These are phyloP conservation scores for Eristalis pertinax DNA, from an alignment of 2,888 invertebrate genomes.

Conservation along the genomic window DNA sequence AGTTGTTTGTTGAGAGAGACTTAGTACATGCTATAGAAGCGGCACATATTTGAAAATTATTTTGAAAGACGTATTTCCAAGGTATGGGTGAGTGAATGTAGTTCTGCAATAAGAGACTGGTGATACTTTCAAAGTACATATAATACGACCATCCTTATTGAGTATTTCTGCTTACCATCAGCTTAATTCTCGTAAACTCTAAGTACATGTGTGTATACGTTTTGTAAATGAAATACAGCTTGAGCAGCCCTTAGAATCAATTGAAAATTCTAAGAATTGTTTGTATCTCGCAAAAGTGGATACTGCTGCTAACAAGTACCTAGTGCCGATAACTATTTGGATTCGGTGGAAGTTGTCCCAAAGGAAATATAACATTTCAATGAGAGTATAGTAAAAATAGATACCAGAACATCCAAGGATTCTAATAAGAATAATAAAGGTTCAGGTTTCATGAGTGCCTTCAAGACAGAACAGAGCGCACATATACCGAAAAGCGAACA, in stretches of 20 bases:
- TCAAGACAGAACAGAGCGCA: slow-evolving; percentile 4
- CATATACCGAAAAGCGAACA: slow-evolving; percentile 45
- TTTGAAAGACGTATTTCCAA: too few species aligned
- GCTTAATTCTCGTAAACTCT: too few species aligned
- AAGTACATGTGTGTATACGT: not conserved
- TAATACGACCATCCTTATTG: too few species aligned
- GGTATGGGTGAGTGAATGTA: too few species aligned
- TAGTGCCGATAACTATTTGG: slow-evolving; percentile 32
- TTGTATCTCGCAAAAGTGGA: not conserved
- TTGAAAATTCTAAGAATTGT: slow-evolving; percentile 18
- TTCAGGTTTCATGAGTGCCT: slow-evolving; percentile 59
- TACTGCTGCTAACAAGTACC: not conserved
- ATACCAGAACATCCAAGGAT: not conserved
- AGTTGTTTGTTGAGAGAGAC: too few species aligned
- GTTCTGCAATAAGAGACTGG: too few species aligned
- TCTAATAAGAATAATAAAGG: slow-evolving; percentile 30
- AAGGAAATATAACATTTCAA: slow-evolving; percentile 57
- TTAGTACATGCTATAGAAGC: too few species aligned
- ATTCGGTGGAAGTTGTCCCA: slow-evolving; percentile 58
- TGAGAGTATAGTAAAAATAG: slow-evolving; percentile 16
- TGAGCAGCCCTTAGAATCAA: not conserved
- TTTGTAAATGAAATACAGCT: not conserved
- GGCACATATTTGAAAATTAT: too few species aligned
- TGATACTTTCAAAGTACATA: too few species aligned
- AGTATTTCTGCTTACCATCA: too few species aligned